phyloP scores from a whole-genome alignment of 2,888 invertebrate genomes.

The Sphaerophoria rueppellii region DNA sequence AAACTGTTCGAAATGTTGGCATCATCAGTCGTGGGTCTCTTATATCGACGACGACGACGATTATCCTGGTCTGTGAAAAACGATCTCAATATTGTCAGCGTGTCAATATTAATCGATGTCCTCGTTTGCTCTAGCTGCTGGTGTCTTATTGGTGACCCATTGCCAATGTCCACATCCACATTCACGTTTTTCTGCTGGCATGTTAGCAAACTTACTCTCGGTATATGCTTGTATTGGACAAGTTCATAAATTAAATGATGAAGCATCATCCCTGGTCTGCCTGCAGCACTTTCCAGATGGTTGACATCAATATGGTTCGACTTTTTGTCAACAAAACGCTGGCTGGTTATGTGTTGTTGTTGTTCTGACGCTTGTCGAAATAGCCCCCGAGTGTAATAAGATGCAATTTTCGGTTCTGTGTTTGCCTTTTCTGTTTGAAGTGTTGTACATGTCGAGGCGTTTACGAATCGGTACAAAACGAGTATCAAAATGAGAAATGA shows the following conservation, averaged over 20 bases:
- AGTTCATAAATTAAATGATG: slow-evolving; percentile 78
- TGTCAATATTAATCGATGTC: slow-evolving; percentile 64
- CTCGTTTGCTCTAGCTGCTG: slow-evolving; percentile 52
- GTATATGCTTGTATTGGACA: slow-evolving; percentile 78
- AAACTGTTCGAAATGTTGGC: slow-evolving; percentile 45
- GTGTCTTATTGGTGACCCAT: slow-evolving; percentile 59
- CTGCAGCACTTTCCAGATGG: slow-evolving; percentile 44
- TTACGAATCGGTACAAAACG: slow-evolving; percentile 50
- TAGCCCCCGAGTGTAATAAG: slow-evolving; percentile 58
- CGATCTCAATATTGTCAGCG: slow-evolving; percentile 67
- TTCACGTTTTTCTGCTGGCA: slow-evolving; percentile 74
- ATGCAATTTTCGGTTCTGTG: slow-evolving; percentile 58
- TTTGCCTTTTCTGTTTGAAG: slow-evolving; percentile 44
- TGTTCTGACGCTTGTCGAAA: slow-evolving; percentile 24
- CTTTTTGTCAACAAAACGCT: slow-evolving; percentile 34
- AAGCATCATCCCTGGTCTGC: slow-evolving; percentile 68
- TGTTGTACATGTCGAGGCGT: slow-evolving; percentile 41
- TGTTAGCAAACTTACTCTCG: slow-evolving; percentile 79
- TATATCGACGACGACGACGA: slow-evolving; percentile 38
- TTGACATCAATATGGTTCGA: slow-evolving; percentile 43
- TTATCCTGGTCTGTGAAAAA: slow-evolving; percentile 64
- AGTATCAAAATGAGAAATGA: slow-evolving; percentile 36
- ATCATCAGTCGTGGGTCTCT: slow-evolving; percentile 45
- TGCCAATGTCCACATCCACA: slow-evolving; percentile 9
- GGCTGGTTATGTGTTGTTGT: slow-evolving; percentile 21